These are phyloP conservation scores for Malacoctenus gilli DNA, from an alignment of 2,797 vertebrate species.

Conservation along the genomic window DNA sequence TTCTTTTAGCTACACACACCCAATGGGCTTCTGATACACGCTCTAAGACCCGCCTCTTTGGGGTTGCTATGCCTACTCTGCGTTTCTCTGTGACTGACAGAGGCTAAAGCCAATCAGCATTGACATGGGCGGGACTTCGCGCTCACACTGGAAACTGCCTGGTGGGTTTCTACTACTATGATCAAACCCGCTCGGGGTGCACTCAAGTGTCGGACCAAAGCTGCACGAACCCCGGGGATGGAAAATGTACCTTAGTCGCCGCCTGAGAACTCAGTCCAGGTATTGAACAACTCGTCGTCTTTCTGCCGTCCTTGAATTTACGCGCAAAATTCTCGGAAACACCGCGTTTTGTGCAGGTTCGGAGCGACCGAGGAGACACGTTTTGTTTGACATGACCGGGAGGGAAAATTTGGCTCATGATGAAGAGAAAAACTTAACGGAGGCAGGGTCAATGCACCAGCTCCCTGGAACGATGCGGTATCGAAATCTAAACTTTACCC, in stretches of 20 bases:
- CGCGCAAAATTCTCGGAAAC: conserved; percentile 18
- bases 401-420: conserved; percentile 25
- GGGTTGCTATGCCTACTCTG: conserved; percentile 82
- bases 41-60: conserved; percentile 49
- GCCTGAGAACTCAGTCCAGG: conserved; percentile 65
- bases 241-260: conserved; percentile 61
- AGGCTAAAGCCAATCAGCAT: conserved; percentile 57
- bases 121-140: conserved; percentile 52
- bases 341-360: conserved; percentile 27
- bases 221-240: conserved; percentile 30
- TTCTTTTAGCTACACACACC: conserved; percentile 3
- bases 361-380: conserved; percentile 48
- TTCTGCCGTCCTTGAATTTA: not conserved
- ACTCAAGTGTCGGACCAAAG: conserved; percentile 17
- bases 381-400: conserved; percentile 62
- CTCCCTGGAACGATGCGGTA: not conserved
- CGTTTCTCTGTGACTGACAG: conserved; percentile 51
- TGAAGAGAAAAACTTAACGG: conserved; percentile 7
- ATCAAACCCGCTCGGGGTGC: conserved; percentile 54
- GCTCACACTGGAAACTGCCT: conserved; percentile 60
- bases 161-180: conserved; percentile 67
- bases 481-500: conserved; percentile 3
- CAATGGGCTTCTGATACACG: conserved; percentile 49
- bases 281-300: conserved; percentile 33
- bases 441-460: not conserved